phyloP scores from a whole-genome alignment of 2,888 invertebrate genomes.

The Pristionchus japonicus region DNA sequence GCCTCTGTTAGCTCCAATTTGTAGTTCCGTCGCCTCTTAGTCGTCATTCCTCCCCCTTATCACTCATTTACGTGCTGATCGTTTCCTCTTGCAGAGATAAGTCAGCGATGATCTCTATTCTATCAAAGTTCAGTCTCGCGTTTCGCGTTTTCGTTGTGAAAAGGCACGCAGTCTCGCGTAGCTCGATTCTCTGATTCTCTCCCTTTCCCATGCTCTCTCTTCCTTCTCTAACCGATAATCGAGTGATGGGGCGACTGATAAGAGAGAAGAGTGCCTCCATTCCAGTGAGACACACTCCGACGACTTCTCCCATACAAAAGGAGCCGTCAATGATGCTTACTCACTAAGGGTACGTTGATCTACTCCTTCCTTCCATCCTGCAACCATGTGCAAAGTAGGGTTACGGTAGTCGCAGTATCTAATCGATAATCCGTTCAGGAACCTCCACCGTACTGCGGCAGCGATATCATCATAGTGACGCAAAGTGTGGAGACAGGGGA shows the following conservation, averaged over 20 bases:
- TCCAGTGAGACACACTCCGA: background rate
- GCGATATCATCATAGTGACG: slow-evolving; percentile 37
- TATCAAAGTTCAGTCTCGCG: slow-evolving; percentile 24
- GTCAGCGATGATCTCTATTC: background rate
- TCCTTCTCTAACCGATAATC: background rate
- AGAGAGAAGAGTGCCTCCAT: background rate
- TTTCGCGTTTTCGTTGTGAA: background rate
- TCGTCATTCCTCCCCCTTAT: background rate
- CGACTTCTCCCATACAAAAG: slow-evolving; percentile 7
- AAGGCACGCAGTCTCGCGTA: background rate
- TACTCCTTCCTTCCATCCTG: background rate
- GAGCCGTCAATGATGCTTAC: background rate
- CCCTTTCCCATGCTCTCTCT: background rate
- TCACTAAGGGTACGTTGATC: background rate
- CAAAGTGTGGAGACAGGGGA: slow-evolving; percentile 18
- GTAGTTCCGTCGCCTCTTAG: background rate
- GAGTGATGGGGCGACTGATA: background rate
- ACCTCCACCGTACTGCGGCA: slow-evolving; percentile 23
- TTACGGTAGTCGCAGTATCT: background rate
- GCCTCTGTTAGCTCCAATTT: background rate
- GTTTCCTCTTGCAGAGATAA: background rate
- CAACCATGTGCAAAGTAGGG: slow-evolving; percentile 18
- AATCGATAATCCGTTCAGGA: background rate
- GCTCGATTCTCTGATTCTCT: background rate
- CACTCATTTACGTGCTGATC: background rate